Evolutionary conservation across 2,113 vertebrate genomes (phyloP), one percentile per base, ranked within the genome.

Genomic region (Aptenodytes patagonicus): DNA sequence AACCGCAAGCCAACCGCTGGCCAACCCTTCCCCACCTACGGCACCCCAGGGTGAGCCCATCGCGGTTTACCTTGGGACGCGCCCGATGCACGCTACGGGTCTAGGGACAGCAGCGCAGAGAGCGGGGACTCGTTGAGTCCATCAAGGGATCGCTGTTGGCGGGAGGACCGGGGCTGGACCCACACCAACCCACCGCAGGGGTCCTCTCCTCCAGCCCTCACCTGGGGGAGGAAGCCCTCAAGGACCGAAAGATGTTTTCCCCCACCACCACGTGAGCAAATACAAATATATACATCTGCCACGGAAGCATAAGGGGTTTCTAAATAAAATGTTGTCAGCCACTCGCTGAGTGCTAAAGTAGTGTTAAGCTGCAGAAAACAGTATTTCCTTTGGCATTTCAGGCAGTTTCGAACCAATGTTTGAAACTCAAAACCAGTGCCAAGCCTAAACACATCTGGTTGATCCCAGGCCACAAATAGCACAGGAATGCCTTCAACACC

Each of bases 391-490:
- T 98, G 98, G 98, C 98, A 98, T 98, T 97, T 97, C 97, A 97
- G 96, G 96, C 97, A 97, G 97, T 98, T 97, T 97, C 94, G 93
- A 98, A 98, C 98, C 97, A 97, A 97, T 97, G 97, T 98, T 98
- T 98, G 98, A 98, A 98, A 98, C 97, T 97, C 97, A 97, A 98
- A 98, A 97, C 98, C 96, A 97, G 88, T 95, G 97, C 98, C 98
- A 98, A 98, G 97, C 98, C 98, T 97, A 98, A 98, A 98, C 98
- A 98, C 98, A 98, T 98, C 98, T 99, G 98, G 98, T 97, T 98
- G 98, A 99, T 99, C 98, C 98, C 98, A 98, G 97, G 98, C 98
- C 98, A 98, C 98, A 99, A 99, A 99, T 99, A 99, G 98, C 98
- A 97, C 96, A 98, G 98, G 98, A 99, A 99, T 98, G 98, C 98